phyloP scores from a whole-genome alignment of 2,113 vertebrate genomes.

The Pholis gunnellus region DNA sequence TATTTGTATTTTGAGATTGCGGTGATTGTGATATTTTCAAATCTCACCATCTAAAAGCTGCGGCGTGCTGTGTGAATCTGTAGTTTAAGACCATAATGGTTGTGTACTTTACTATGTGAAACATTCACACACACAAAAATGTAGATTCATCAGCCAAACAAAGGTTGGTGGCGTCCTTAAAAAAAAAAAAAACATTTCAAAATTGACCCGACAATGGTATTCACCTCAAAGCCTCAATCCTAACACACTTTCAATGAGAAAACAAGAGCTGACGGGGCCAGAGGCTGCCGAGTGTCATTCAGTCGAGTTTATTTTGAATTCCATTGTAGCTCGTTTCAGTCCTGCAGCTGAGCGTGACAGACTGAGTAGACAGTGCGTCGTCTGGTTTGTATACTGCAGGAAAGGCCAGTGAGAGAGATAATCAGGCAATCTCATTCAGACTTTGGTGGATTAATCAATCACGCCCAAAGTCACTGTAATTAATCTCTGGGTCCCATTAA shows the following conservation, averaged over 20 bases:
- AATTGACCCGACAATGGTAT: slow-evolving; percentile 42
- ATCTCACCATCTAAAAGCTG: slow-evolving; percentile 36
- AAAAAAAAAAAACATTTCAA: slow-evolving; percentile 47
- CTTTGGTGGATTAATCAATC: slow-evolving; percentile 81
- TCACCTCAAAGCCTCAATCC: slow-evolving; percentile 36
- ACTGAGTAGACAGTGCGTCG: slow-evolving; percentile 11
- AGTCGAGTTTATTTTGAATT: slow-evolving; percentile 34
- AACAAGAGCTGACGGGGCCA: slow-evolving; percentile 21
- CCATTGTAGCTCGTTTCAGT: slow-evolving; percentile 37
- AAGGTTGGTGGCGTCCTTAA: slow-evolving; percentile 13
- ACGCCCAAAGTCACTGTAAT: slow-evolving; percentile 87
- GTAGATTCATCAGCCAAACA: slow-evolving; percentile 27
- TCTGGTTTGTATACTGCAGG: slow-evolving; percentile 87
- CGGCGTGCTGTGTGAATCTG: slow-evolving; percentile 37
- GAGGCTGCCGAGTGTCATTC: slow-evolving; percentile 24
- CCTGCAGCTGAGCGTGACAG: slow-evolving; percentile 26
- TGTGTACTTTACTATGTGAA: slow-evolving; percentile 44
- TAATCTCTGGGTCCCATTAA: slow-evolving; percentile 85
- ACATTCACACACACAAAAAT: slow-evolving; percentile 15
- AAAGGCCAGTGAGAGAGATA: slow-evolving; percentile 85
- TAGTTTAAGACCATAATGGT: slow-evolving; percentile 38
- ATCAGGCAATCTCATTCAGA: slow-evolving; percentile 75
- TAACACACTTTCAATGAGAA: slow-evolving; percentile 29
- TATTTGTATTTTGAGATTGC: slow-evolving; percentile 56
- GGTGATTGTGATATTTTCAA: slow-evolving; percentile 49